Evolutionary conservation across 2,113 vertebrate species (phyloP).

Genomic region (Brachionichthys hirsutus): DNA sequence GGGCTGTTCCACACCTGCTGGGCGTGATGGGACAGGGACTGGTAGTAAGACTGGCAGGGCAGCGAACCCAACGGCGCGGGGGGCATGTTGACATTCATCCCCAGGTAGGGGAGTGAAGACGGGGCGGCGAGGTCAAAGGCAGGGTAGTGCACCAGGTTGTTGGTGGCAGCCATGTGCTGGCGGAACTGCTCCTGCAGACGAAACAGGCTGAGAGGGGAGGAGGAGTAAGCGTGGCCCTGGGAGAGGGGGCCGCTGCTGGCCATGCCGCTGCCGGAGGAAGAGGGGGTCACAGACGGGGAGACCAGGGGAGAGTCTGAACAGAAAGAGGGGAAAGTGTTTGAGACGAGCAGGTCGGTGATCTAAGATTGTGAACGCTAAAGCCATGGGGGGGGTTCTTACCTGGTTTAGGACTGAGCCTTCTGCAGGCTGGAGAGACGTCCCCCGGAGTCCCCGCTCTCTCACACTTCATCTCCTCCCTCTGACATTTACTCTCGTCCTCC

Average conservation of each 20-base stretch:
- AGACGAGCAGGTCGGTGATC: no score
- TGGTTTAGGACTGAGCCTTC: constrained; percentile 92
- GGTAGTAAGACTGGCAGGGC: constrained; percentile 98
- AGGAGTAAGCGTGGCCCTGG: constrained; percentile 94
- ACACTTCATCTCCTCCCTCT: constrained; percentile 82
- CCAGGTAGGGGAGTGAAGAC: constrained; percentile 91
- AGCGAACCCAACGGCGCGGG: constrained; percentile 87
- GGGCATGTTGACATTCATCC: constrained; percentile 94
- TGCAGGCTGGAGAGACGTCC: constrained; percentile 82
- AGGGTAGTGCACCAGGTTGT: constrained; percentile 96
- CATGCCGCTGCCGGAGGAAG: constrained; percentile 77
- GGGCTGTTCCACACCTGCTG: constrained; percentile 96
- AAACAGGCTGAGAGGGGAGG: constrained; percentile 96
- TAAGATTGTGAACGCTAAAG: background rate
- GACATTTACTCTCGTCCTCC: constrained; percentile 85
- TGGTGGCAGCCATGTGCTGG: constrained; percentile 98
- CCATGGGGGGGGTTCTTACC: constrained; percentile 73
- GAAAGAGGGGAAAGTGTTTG: constrained; percentile 23
- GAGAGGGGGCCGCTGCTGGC: constrained; percentile 76
- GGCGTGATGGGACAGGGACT: constrained; percentile 92
- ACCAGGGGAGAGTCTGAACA: constrained; percentile 87
- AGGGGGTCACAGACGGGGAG: constrained; percentile 78
- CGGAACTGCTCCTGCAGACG: constrained; percentile 98
- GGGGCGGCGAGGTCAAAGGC: constrained; percentile 93
- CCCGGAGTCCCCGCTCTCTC: constrained; percentile 83